Evolutionary conservation across 2,113 vertebrate genomes (phyloP).

Genomic region (Neotragus pygmaeus): DNA sequence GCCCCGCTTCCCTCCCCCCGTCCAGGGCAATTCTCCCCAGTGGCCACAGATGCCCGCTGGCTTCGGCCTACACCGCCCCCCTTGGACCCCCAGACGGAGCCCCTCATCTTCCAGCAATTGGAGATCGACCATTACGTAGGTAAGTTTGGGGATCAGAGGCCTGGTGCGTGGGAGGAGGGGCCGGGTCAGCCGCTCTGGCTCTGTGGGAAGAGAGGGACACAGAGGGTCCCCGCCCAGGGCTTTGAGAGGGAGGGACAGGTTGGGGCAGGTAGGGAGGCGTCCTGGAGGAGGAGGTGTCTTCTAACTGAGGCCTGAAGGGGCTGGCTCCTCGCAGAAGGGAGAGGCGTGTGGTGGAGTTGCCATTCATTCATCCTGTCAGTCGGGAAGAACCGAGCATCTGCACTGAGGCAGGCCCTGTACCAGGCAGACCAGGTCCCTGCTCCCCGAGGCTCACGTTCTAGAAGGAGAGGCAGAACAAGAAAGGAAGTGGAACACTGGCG

Average conservation of each 20-base stretch:
- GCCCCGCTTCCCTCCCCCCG: rapidly evolving
- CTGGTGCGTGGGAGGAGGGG: background rate
- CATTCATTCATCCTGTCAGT: background rate
- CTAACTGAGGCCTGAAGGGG: background rate
- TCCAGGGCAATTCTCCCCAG: constrained; percentile 84
- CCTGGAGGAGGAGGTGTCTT: background rate
- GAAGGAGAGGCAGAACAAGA: background rate
- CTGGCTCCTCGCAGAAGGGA: background rate
- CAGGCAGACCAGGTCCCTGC: background rate
- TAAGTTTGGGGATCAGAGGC: constrained; percentile 55
- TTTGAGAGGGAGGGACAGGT: background rate
- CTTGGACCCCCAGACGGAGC: constrained; percentile 78
- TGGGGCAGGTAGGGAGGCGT: background rate
- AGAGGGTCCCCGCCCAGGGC: rapidly evolving
- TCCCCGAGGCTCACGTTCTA: background rate
- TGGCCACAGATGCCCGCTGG: constrained; percentile 86
- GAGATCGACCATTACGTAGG: constrained; percentile 93
- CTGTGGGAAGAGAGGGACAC: background rate
- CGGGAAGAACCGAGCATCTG: rapidly evolving
- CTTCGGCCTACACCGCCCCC: constrained; percentile 76
- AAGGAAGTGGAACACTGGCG: no score
- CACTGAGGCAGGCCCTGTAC: background rate
- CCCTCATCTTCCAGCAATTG: constrained; percentile 90
- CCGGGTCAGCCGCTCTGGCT: background rate
- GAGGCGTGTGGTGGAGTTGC: rapidly evolving